These are phyloP conservation scores for Henicopernis longicauda DNA, from an alignment of 2,113 vertebrate species.

Conservation along the genomic window DNA sequence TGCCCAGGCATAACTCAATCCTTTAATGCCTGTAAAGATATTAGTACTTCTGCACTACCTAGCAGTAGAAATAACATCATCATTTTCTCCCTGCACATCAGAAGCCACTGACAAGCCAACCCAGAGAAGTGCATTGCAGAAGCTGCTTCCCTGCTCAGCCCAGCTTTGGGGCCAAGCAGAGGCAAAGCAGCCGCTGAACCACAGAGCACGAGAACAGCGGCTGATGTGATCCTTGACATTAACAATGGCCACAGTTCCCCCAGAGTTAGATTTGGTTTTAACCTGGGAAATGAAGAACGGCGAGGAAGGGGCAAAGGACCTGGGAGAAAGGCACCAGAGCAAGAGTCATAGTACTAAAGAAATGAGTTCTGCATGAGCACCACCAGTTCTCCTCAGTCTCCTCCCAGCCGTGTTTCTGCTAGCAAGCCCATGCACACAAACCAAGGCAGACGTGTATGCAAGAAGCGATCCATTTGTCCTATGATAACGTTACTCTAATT, in stretches of 20 bases:
- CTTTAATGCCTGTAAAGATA: neutral
- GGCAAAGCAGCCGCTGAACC: neutral
- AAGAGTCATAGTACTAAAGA: neutral
- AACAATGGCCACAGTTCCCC: neutral
- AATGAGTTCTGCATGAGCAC: neutral
- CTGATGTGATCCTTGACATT: neutral
- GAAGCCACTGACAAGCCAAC: neutral
- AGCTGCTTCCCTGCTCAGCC: neutral
- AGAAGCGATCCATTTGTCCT: neutral
- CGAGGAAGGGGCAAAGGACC: neutral
- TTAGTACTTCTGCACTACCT: neutral
- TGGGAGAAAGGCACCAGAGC: neutral
- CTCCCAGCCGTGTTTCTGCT: neutral
- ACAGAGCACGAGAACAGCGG: fast-evolving
- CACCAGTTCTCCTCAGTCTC: neutral
- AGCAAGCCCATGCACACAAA: neutral
- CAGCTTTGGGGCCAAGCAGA: neutral
- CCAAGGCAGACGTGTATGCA: neutral
- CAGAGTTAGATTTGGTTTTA: neutral
- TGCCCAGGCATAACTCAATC: neutral
- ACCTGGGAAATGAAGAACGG: neutral
- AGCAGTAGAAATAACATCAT: neutral
- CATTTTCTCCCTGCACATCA: neutral
- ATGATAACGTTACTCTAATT: neutral
- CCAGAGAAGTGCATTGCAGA: neutral